These are phyloP conservation scores for Bombus turneri DNA, from an alignment of 1,140 invertebrate genomes.

Conservation along the genomic window DNA sequence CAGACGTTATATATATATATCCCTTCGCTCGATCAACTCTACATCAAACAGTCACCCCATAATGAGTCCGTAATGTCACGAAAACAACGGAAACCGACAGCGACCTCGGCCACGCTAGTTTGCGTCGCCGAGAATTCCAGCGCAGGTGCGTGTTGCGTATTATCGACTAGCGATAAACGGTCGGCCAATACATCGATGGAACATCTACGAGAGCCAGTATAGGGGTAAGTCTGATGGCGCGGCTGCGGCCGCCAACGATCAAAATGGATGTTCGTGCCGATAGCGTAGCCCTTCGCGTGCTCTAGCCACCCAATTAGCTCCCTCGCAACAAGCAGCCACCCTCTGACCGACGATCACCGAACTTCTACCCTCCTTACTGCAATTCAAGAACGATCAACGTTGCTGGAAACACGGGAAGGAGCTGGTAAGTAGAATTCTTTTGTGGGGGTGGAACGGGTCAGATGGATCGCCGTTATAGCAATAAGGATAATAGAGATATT, in stretches of 20 bases:
- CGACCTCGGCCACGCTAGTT: constrained; percentile 54
- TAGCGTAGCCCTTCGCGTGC: constrained; percentile 23
- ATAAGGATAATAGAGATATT: too few species aligned
- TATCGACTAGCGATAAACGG: constrained; percentile 73
- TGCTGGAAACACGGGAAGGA: constrained; percentile 54
- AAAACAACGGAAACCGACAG: constrained; percentile 51
- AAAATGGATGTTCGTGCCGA: constrained; percentile 56
- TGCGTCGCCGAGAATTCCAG: constrained; percentile 37
- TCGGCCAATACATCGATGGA: constrained; percentile 55
- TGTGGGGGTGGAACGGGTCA: not conserved
- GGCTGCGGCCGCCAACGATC: constrained; percentile 19
- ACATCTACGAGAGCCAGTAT: constrained; percentile 13
- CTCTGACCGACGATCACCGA: not conserved
- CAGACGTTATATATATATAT: too few species aligned
- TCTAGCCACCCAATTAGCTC: constrained; percentile 39
- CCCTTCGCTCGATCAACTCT: not conserved
- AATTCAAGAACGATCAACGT: constrained; percentile 70
- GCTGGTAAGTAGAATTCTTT: constrained; percentile 1
- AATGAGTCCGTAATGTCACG: not conserved
- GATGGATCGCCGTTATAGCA: too few species aligned
- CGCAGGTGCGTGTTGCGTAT: constrained; percentile 64
- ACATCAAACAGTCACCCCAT: not conserved
- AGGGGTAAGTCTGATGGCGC: constrained; percentile 45
- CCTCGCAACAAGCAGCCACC: not conserved
- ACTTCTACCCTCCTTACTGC: constrained; percentile 20